Conservation (phyloP, 2,888 invertebrate species). For the Drosophila formosana region DNA sequence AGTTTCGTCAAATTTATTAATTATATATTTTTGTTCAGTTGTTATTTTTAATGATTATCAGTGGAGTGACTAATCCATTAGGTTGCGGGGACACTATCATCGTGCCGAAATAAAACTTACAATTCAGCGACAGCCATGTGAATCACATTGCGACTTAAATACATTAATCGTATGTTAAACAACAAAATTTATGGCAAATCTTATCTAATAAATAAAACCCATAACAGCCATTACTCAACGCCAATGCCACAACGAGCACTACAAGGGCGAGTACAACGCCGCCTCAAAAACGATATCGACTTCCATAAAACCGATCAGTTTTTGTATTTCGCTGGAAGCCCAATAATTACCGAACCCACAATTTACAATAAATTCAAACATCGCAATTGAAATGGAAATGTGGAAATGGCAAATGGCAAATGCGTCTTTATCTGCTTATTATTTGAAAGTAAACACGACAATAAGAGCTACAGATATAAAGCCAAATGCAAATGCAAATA, state of each 20-base stretch:
- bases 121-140: constrained; percentile 17
- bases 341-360: constrained; percentile 7
- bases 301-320: constrained; percentile 37
- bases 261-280: neutral
- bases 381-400: constrained; percentile 1
- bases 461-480: neutral
- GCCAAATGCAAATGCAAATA: constrained; percentile 3
- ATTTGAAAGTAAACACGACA: constrained; percentile 13
- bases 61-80: constrained; percentile 37
- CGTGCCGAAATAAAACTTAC: constrained; percentile 9
- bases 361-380: neutral
- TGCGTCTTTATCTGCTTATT: constrained; percentile 3
- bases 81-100: constrained; percentile 26
- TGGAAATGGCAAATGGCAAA: constrained; percentile 14
- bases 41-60: constrained; percentile 6
- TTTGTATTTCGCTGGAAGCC: neutral
- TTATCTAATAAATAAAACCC: constrained; percentile 39
- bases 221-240: constrained; percentile 47
- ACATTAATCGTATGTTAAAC: constrained; percentile 47
- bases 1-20: neutral
- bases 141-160: constrained; percentile 35
- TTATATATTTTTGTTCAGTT: neutral
- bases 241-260: neutral
- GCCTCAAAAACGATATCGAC: constrained; percentile 35
- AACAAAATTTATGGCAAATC: constrained; percentile 22